phyloP scores from a whole-genome alignment of 1,140 invertebrate species.

The Diploscapter pachys region DNA sequence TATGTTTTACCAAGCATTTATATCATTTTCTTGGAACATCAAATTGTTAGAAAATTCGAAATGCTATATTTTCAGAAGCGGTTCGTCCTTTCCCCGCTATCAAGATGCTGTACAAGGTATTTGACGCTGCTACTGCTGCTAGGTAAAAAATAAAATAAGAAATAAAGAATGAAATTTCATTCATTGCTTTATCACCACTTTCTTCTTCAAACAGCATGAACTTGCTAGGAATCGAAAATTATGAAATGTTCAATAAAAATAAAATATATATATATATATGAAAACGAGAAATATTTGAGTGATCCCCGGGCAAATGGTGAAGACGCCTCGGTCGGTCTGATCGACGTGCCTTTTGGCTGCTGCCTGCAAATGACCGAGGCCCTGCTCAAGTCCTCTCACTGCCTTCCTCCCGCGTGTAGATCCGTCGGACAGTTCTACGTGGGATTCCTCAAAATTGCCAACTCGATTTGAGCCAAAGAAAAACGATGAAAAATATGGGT shows the following conservation, averaged over 20 bases:
- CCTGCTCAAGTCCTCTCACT: constrained; percentile 39
- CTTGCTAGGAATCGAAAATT: neutral
- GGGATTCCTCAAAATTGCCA: constrained; percentile 6
- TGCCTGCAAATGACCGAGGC: constrained; percentile 36
- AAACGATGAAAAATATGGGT: too few species aligned
- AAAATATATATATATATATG: too few species aligned
- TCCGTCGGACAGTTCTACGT: constrained; percentile 52
- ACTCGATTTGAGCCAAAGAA: too few species aligned
- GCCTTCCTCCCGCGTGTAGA: constrained; percentile 40
- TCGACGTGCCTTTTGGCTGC: constrained; percentile 43
- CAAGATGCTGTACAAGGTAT: constrained; percentile 49
- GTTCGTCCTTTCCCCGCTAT: constrained; percentile 43
- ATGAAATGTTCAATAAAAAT: neutral
- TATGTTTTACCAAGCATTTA: neutral
- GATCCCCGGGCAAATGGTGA: constrained; percentile 49
- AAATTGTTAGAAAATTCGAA: too few species aligned
- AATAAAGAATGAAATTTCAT: neutral
- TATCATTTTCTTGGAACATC: too few species aligned
- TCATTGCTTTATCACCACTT: neutral
- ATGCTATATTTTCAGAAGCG: neutral
- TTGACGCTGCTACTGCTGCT: constrained; percentile 37
- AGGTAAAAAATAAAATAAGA: constrained; percentile 21
- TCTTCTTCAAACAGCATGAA: neutral
- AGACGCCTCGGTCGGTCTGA: constrained; percentile 48
- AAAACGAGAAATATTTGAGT: constrained; percentile 25